Conservation (phyloP, 2,888 invertebrate genomes). For the Hypercompe scribonia region DNA sequence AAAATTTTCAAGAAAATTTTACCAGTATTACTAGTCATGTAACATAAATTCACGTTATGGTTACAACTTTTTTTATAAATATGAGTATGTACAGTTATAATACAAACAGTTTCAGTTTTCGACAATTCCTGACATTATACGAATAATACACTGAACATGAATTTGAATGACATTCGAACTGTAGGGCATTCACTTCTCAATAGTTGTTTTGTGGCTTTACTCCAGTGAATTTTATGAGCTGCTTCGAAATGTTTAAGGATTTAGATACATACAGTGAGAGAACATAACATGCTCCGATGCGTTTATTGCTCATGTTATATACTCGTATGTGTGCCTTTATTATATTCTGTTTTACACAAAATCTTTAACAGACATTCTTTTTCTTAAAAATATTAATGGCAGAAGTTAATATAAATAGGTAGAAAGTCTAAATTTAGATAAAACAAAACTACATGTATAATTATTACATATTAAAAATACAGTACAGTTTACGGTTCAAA, state of each 20-base stretch:
- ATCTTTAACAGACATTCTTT: neutral
- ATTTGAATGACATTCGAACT: conserved; percentile 41
- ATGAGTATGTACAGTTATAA: conserved; percentile 41
- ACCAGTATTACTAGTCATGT: neutral
- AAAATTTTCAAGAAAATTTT: no score
- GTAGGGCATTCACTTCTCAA: conserved; percentile 34
- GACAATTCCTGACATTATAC: conserved; percentile 51
- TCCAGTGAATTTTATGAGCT: conserved; percentile 24
- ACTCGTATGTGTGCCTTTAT: conserved; percentile 10
- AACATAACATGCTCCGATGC: conserved; percentile 14
- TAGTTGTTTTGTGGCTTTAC: conserved; percentile 23
- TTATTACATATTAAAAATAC: no score
- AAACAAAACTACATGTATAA: no score
- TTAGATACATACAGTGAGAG: conserved; percentile 14
- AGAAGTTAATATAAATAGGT: neutral
- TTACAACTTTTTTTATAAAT: conserved; percentile 2
- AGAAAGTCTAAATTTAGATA: neutral
- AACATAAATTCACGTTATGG: neutral
- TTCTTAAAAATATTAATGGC: neutral
- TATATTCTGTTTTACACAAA: conserved; percentile 1
- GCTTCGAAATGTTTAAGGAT: conserved; percentile 19
- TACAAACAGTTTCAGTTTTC: conserved; percentile 46
- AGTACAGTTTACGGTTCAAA: no score
- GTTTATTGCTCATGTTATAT: conserved; percentile 15
- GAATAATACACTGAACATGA: conserved; percentile 42